Evolutionary conservation across 2,797 vertebrate species (phyloP), one percentile per base, ranked within the genome.

Genomic region (Adrianichthys oophorus): DNA sequence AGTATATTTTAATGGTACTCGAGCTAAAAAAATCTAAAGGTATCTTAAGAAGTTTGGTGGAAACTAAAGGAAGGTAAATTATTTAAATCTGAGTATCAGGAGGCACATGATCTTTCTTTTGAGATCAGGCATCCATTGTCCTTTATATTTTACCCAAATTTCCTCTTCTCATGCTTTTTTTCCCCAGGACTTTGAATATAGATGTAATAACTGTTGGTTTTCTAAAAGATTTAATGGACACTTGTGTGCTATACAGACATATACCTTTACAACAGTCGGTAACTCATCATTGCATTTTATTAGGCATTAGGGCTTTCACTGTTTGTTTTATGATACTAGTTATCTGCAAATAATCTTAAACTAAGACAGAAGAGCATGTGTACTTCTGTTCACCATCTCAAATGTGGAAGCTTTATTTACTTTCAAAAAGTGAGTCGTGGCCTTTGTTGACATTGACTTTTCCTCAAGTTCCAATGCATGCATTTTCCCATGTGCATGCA

Each of bases 101-200:
- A 37, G 24, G 66, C 61, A 51, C 70, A 42, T 51, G 59, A 66
- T 17, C 47, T 71, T 72, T 83, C 82, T 71, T 75, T 69, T 65
- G 87, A 76, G 74, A 78, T 65, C 58, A 50, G 59, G 54, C 76
- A 43, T 72, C 84, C 56, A 71, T 68, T 84, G 71, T 86, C 73
- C 73, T 75, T 88, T 85, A 85, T 78, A 81, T 74, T 82, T 78
- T 85, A 86, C 86, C 76, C 76, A 67, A 79, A 85, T 76, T 78
- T 74, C 68, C 81, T 84, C 82, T 83, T 17, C 43, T 74, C 85
- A 84, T 71, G 68, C 70, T 78, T 72, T 85, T 78, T 83, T 61
- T 78, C 80, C 59, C 43, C 56, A 70, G 81, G 76, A 76, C 77
- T 82, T 81, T 81, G 76, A 72, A 62, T 65, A 68, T 81, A 83